These are phyloP conservation scores for Melanargia galathea DNA, from an alignment of 2,888 invertebrate genomes.

Conservation along the genomic window DNA sequence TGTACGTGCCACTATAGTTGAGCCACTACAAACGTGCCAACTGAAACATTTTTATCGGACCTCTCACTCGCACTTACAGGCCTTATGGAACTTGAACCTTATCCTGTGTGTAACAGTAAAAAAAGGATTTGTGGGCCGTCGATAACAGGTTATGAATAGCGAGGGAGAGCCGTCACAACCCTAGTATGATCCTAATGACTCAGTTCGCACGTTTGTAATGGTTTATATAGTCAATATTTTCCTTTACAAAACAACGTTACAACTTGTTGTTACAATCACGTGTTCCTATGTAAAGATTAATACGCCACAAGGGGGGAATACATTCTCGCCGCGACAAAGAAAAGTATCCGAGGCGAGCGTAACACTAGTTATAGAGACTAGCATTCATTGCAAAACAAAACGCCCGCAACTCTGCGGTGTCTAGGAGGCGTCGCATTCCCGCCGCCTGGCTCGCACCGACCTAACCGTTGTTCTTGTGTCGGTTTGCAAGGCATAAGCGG, in stretches of 20 bases:
- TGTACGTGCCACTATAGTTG: no score
- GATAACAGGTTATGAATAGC: no score
- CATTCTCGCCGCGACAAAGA: slow-evolving; percentile 11
- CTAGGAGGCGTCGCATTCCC: slow-evolving; percentile 14
- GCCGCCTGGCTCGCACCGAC: slow-evolving; percentile 8
- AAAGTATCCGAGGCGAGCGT: background rate
- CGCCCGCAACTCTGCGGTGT: slow-evolving; percentile 18
- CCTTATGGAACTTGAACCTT: no score
- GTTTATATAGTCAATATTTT: background rate
- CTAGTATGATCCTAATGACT: no score
- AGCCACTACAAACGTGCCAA: no score
- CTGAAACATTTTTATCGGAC: no score
- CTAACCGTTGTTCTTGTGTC: background rate
- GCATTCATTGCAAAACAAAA: slow-evolving; percentile 19
- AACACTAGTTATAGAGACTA: no score
- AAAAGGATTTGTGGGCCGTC: no score
- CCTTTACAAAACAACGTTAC: background rate
- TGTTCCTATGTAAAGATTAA: background rate
- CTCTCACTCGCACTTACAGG: no score
- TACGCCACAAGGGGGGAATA: background rate
- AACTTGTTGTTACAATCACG: background rate
- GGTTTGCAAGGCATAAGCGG: background rate
- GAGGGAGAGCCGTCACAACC: no score
- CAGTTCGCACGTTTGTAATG: no score
- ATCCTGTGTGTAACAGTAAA: no score